These are phyloP conservation scores for Castor canadensis DNA, from an alignment of 2,113 vertebrate genomes.

Conservation along the genomic window DNA sequence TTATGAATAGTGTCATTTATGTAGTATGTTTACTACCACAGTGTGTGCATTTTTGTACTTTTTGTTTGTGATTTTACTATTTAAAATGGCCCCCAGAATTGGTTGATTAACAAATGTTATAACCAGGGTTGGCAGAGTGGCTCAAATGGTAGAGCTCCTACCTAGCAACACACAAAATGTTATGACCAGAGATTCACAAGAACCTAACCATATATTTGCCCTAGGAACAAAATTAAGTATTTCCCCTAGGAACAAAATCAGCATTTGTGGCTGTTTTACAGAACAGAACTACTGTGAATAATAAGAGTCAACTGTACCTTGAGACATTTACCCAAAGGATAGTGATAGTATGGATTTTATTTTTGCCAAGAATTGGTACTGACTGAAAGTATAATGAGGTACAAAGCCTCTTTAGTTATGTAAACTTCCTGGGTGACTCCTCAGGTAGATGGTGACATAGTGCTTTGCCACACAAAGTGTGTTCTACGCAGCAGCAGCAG, in stretches of 20 bases:
- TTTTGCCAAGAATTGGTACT: not conserved
- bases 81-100: not conserved
- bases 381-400: not conserved
- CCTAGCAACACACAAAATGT: not conserved
- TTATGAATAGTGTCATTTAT: not conserved
- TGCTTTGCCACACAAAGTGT: not conserved
- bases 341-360: not conserved
- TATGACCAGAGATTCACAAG: not conserved
- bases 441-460: not conserved
- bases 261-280: no score
- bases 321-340: not conserved
- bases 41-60: not conserved
- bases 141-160: not conserved
- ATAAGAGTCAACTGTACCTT: not conserved
- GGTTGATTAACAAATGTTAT: no score
- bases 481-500: not conserved
- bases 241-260: no score
- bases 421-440: not conserved
- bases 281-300: not conserved
- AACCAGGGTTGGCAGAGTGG: no score
- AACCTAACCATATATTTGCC: not conserved
- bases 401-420: not conserved
- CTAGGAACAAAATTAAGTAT: not conserved
- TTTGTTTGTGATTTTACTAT: not conserved
- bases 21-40: not conserved